These are phyloP conservation scores for Takifugu rubripes DNA, from an alignment of 2,797 vertebrate species.

Conservation along the genomic window DNA sequence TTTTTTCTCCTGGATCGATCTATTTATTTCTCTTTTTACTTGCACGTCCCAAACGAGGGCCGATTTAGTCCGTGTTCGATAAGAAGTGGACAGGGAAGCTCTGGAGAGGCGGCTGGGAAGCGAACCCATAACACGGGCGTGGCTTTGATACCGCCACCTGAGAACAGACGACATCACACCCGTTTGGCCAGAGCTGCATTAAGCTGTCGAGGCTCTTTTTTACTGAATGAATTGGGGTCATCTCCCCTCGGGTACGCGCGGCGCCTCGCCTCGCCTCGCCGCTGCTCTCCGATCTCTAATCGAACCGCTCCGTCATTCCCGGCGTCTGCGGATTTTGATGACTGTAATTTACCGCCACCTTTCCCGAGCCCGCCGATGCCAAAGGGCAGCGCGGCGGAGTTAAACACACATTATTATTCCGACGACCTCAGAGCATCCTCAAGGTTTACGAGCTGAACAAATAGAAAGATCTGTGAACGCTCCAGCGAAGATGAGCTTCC, in stretches of 20 bases:
- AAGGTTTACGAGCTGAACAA: constrained; percentile 12
- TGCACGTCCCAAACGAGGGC: background rate
- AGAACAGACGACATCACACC: constrained; percentile 18
- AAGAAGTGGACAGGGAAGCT: too few species aligned
- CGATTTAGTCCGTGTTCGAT: too few species aligned
- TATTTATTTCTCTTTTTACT: background rate
- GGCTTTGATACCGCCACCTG: too few species aligned
- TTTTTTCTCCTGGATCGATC: too few species aligned
- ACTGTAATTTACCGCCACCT: constrained; percentile 35
- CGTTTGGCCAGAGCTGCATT: constrained; percentile 22
- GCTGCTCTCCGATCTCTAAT: constrained; percentile 40
- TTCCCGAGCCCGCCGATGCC: constrained; percentile 14
- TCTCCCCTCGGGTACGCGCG: constrained; percentile 42
- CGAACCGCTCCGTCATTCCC: constrained; percentile 19
- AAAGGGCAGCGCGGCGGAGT: constrained; percentile 24
- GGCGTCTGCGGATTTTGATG: constrained; percentile 19
- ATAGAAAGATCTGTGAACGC: constrained; percentile 1
- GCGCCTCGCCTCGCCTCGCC: constrained; percentile 5
- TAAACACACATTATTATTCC: constrained; percentile 21
- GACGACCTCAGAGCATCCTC: constrained; percentile 6
- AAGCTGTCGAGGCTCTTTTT: constrained; percentile 29
- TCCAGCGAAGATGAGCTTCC: constrained; percentile 1
- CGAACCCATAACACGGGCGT: too few species aligned
- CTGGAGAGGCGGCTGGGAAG: too few species aligned
- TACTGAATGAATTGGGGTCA: constrained; percentile 44